Percentiles rank a stretch among this genome's conserved stretches.
These are phyloP conservation scores for Sebastes cheni DNA, from an alignment of 2,797 vertebrate species.

Conservation along the genomic window DNA sequence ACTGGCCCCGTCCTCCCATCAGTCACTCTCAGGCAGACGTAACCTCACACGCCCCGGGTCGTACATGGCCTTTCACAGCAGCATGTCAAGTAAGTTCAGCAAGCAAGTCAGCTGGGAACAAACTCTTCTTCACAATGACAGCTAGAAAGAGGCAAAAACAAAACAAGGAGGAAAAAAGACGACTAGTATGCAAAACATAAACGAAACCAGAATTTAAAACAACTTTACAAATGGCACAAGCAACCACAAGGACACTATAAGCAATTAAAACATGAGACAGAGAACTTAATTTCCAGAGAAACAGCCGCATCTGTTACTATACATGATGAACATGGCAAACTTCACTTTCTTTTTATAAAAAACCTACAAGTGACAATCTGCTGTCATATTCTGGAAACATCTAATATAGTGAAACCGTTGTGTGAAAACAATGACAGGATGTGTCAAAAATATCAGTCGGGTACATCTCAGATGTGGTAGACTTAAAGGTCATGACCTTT, in stretches of 20 bases:
- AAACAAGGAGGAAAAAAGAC: not conserved
- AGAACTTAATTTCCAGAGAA: not conserved
- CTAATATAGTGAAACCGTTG: not conserved
- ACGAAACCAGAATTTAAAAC: not conserved
- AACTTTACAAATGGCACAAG: not conserved
- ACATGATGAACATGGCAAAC: not conserved
- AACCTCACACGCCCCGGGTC: not conserved
- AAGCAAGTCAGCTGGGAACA: slow-evolving; percentile 4
- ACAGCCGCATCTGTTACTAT: not conserved
- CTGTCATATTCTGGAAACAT: not conserved
- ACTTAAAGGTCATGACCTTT: slow-evolving; percentile 4
- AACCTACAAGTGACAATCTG: not conserved
- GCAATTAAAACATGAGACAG: not conserved
- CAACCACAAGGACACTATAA: not conserved
- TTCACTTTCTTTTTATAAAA: not conserved
- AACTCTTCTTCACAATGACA: slow-evolving; percentile 24
- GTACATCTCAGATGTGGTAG: not conserved
- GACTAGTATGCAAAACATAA: not conserved
- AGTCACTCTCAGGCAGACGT: slow-evolving; percentile 8
- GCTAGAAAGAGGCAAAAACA: slow-evolving; percentile 9
- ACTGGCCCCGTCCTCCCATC: slow-evolving; percentile 9
- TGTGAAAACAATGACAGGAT: slow-evolving; percentile 7
- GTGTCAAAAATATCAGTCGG: not conserved
- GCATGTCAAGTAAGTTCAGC: slow-evolving; percentile 25
- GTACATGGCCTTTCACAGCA: not conserved